Evolutionary conservation across 2,888 invertebrate species (phyloP).

Genomic region (Leucophenga maculata): DNA sequence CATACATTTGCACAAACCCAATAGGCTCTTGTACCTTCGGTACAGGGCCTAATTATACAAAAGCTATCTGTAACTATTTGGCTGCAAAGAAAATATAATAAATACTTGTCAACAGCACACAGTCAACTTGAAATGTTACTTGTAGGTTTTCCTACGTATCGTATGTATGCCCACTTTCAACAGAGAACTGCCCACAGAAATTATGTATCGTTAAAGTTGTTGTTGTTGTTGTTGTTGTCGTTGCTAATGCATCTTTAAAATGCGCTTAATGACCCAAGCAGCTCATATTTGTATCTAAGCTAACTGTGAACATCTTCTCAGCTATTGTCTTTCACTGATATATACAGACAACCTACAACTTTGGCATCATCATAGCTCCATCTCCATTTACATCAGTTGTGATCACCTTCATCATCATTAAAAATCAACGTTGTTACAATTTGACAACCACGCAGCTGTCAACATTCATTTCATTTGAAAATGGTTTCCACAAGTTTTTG

Average conservation of each 20-base stretch:
- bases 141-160: too few species aligned
- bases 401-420: too few species aligned
- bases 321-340: background rate
- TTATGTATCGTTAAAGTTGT: constrained; percentile 1
- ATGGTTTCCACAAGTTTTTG: background rate
- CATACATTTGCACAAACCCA: too few species aligned
- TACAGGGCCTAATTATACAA: too few species aligned
- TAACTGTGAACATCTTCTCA: background rate
- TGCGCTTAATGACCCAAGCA: background rate
- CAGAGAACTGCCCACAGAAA: background rate
- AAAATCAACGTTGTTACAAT: constrained; percentile 12
- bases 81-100: background rate
- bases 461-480: background rate
- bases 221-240: background rate
- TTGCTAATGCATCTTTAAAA: constrained; percentile 9
- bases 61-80: background rate
- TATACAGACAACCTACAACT: too few species aligned
- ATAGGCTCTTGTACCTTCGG: too few species aligned
- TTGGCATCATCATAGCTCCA: too few species aligned
- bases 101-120: background rate
- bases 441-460: constrained; percentile 18
- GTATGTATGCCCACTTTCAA: background rate
- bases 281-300: background rate
- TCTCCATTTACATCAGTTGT: too few species aligned
- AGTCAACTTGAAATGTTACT: too few species aligned